Evolutionary conservation across 2,888 invertebrate genomes (phyloP), one percentile per base, ranked within the genome.

Genomic region (Synergus gifuensis): DNA sequence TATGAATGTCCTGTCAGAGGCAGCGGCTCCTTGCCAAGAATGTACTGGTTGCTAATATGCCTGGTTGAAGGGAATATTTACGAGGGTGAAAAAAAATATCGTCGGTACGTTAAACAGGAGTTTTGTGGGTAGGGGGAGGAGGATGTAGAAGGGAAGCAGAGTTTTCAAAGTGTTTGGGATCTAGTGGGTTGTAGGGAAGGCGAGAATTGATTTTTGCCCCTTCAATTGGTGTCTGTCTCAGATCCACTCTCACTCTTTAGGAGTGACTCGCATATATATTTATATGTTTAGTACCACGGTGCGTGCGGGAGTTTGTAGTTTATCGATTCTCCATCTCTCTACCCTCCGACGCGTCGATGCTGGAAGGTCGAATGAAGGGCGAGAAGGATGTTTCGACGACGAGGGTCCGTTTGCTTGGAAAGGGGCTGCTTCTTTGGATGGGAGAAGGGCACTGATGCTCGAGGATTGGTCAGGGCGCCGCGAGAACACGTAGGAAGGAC

Each of bases 1-100:
- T 90, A 91, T 91, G 88, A 91, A 91, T 91, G 91, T 89, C 87
- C 91, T 91, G 91, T 91, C 91, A 90, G 88, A 89, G 89, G 85
- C 91, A 91, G 90, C 91, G 88, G 91, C 89, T 91, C 88, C 91
- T 91, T 90, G 91, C 91, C 90, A 90, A 90, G 91, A 90, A 88
- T 89, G 88, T 87, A 85, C 84, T 78, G 89, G 83, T 85, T 87
- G 89, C 88, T 90, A 91, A 90, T 90, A 90, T 87, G 87, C 83
- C 81, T 82, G 85, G 84, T 89, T 89, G 87, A 87, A 88, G 87
- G 86, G 90, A 90, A 90, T 91, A 90, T 90, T 91, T 91, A 91
- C 90, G 90, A 89, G 89, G 88, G 86, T 86, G n/a, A 54, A 73
- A 73, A 66, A 69, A 85, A 85, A 84, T 85, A 85, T 88, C 84